A percentile compares a stretch with the other conserved stretches of the same genome.
Evolutionary conservation across 2,888 invertebrate species (phyloP).

Genomic region (Cerastoderma edule): DNA sequence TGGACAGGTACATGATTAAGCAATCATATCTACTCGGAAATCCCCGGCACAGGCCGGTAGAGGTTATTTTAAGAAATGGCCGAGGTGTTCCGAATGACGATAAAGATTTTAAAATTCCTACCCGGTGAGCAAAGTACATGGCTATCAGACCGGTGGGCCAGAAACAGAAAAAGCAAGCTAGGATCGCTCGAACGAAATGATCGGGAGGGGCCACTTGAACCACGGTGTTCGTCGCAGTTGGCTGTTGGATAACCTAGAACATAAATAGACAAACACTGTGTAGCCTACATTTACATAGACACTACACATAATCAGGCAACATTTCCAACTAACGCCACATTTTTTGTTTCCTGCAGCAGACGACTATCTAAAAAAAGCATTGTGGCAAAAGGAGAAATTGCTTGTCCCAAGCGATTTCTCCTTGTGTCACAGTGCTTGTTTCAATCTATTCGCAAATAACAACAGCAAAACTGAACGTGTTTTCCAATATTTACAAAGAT

Average conservation of each 20-base stretch:
- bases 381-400: neutral
- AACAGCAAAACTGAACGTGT: too few species aligned
- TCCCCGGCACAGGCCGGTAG: too few species aligned
- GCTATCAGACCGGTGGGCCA: constrained; percentile 54
- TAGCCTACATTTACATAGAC: neutral
- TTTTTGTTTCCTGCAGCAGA: neutral
- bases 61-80: too few species aligned
- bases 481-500: too few species aligned
- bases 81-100: neutral
- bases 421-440: neutral
- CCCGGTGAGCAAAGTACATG: constrained; percentile 48
- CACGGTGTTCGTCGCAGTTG: constrained; percentile 30
- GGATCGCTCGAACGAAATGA: constrained; percentile 48
- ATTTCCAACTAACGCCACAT: neutral
- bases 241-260: constrained; percentile 45
- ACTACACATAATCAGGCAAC: neutral
- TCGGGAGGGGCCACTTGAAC: constrained; percentile 41
- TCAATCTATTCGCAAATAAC: too few species aligned
- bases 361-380: neutral
- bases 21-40: too few species aligned
- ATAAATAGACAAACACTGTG: neutral
- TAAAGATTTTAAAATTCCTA: constrained; percentile 7
- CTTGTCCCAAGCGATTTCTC: neutral
- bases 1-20: too few species aligned
- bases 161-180: constrained; percentile 59